Conservation (phyloP, 2,797 vertebrate species). For the Eulemur coronatus region DNA sequence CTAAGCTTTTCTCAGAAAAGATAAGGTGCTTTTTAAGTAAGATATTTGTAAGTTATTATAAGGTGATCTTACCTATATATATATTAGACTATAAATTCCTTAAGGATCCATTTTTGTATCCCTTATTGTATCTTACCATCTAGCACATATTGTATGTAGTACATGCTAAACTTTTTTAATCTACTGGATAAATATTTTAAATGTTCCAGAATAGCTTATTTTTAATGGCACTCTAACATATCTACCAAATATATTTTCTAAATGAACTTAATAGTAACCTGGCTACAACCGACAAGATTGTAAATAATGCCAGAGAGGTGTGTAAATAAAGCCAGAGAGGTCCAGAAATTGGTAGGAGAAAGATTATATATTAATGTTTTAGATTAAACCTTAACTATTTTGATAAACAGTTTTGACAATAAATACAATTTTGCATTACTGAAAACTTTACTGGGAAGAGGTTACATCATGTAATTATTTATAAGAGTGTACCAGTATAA, state of each 20-base stretch:
- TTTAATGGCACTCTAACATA: slow-evolving; percentile 38
- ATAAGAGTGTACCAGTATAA: slow-evolving; percentile 54
- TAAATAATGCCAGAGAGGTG: not conserved
- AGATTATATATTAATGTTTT: not conserved
- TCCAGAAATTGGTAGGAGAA: slow-evolving; percentile 38
- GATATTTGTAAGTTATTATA: not conserved
- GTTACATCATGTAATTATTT: slow-evolving; percentile 63
- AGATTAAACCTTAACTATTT: slow-evolving; percentile 54
- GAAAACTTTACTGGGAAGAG: slow-evolving; percentile 45
- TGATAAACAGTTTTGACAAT: slow-evolving; percentile 60
- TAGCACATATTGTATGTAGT: not conserved
- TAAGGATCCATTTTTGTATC: not conserved
- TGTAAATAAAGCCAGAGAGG: slow-evolving; percentile 18
- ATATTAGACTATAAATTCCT: not conserved
- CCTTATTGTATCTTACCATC: not conserved
- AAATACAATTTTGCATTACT: slow-evolving; percentile 53
- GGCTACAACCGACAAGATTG: not conserved
- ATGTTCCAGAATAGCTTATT: not conserved
- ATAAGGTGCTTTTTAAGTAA: not conserved
- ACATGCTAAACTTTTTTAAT: not conserved
- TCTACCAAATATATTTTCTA: slow-evolving; percentile 8
- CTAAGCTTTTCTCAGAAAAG: not conserved
- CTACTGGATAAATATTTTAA: slow-evolving; percentile 23
- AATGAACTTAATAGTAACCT: slow-evolving; percentile 24
- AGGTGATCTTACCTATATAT: not conserved